phyloP scores from a whole-genome alignment of 2,113 vertebrate species.

The Helogale parvula region DNA sequence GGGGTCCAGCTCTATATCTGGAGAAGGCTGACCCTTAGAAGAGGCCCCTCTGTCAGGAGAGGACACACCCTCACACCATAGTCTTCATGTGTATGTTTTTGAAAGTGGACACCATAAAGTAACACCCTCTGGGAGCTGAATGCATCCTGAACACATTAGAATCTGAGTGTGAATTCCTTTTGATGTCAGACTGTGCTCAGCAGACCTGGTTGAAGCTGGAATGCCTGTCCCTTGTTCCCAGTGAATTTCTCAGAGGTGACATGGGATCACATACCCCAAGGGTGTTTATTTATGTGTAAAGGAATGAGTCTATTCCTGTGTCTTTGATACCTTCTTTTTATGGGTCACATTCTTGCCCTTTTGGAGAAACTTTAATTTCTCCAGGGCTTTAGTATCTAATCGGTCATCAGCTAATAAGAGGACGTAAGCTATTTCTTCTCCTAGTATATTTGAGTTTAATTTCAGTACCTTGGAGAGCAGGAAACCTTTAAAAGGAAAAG shows the following conservation, averaged over 20 bases:
- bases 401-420: neutral
- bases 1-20: neutral
- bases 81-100: neutral
- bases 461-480: constrained; percentile 47
- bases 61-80: neutral
- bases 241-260: neutral
- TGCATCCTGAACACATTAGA: neutral
- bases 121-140: neutral
- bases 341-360: neutral
- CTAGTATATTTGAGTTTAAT: constrained; percentile 53
- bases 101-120: neutral
- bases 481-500: constrained; percentile 55
- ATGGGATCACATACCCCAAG: neutral
- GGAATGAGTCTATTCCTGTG: neutral
- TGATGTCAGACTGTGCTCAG: neutral
- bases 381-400: neutral
- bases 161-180: neutral
- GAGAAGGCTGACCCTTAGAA: neutral
- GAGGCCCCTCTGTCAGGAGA: neutral
- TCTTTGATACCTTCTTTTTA: neutral
- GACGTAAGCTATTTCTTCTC: constrained; percentile 12
- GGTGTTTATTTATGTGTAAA: neutral
- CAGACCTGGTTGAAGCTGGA: neutral
- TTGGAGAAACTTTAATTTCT: constrained; percentile 37
- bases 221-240: neutral